Conservation (phyloP, 2,797 vertebrate genomes). For the Crotalus adamanteus region DNA sequence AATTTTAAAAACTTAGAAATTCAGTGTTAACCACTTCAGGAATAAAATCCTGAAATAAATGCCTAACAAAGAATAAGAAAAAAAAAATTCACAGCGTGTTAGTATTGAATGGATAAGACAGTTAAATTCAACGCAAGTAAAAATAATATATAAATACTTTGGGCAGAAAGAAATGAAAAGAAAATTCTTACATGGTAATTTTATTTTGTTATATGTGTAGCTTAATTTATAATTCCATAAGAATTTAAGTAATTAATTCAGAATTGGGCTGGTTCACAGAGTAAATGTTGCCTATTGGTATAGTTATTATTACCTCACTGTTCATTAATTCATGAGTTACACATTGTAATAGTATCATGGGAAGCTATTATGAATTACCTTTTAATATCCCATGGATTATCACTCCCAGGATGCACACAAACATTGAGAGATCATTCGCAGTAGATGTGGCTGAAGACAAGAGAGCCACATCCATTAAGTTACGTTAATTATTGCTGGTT, state of each 20-base stretch:
- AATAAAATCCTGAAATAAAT: not conserved
- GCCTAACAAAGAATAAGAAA: not conserved
- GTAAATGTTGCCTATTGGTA: conserved; percentile 19
- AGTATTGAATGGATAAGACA: not conserved
- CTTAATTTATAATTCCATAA: not conserved
- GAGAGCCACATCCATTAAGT: conserved; percentile 18
- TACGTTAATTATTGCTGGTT: conserved; percentile 19
- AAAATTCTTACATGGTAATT: not conserved
- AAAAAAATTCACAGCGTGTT: not conserved
- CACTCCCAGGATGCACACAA: not conserved
- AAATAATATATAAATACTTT: not conserved
- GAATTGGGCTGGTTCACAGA: not conserved
- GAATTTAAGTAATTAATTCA: not conserved
- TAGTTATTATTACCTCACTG: not conserved
- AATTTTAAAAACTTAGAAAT: not conserved
- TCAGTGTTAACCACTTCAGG: not conserved
- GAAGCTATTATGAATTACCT: conserved; percentile 27
- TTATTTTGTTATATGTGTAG: not conserved
- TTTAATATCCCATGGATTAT: conserved; percentile 11
- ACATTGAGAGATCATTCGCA: conserved; percentile 1
- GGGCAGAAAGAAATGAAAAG: not conserved
- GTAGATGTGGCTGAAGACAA: conserved; percentile 1
- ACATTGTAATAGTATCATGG: conserved; percentile 17
- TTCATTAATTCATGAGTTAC: conserved; percentile 28
- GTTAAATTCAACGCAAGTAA: not conserved